Percentiles rank a stretch among this genome's conserved stretches.
phyloP scores from a whole-genome alignment of 2,888 invertebrate species.

The Lissonota sp. region DNA sequence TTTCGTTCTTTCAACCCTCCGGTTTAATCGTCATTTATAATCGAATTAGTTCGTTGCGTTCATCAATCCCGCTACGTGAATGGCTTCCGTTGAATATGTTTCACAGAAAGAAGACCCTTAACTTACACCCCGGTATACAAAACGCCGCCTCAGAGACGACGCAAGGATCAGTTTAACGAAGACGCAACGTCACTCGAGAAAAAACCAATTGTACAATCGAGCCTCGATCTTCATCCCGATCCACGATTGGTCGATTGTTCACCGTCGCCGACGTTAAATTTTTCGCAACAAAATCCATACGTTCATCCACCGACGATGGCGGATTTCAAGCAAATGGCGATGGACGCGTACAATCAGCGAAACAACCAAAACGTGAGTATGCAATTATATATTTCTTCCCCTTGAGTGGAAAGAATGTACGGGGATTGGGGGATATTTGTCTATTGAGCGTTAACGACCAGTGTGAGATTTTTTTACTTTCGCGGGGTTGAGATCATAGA shows the following conservation, averaged over 20 bases:
- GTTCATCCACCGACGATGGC: slow-evolving; percentile 79
- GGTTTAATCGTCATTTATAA: slow-evolving; percentile 56
- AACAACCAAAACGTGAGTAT: slow-evolving; percentile 80
- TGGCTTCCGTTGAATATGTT: slow-evolving; percentile 75
- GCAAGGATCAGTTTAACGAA: slow-evolving; percentile 75
- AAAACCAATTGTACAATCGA: slow-evolving; percentile 77
- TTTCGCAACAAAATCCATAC: slow-evolving; percentile 73
- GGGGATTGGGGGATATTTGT: background rate
- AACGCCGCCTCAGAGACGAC: slow-evolving; percentile 80
- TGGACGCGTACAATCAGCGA: slow-evolving; percentile 81
- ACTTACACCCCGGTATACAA: slow-evolving; percentile 81
- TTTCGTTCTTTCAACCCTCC: slow-evolving; percentile 17
- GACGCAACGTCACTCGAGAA: slow-evolving; percentile 76
- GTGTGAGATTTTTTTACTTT: slow-evolving; percentile 4
- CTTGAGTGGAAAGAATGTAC: background rate
- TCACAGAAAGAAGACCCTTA: slow-evolving; percentile 80
- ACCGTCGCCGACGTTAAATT: slow-evolving; percentile 73
- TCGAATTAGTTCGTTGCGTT: slow-evolving; percentile 59
- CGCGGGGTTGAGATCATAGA: slow-evolving; percentile 9
- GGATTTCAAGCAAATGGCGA: slow-evolving; percentile 81
- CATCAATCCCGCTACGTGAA: slow-evolving; percentile 54
- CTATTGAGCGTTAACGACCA: too few species aligned
- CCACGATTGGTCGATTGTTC: slow-evolving; percentile 74
- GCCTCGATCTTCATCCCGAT: slow-evolving; percentile 76
- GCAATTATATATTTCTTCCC: background rate